Percentiles rank a stretch among this genome's conserved stretches.
Conservation (phyloP, 2,888 invertebrate genomes). For the Pseudeuparius sepicola region DNA sequence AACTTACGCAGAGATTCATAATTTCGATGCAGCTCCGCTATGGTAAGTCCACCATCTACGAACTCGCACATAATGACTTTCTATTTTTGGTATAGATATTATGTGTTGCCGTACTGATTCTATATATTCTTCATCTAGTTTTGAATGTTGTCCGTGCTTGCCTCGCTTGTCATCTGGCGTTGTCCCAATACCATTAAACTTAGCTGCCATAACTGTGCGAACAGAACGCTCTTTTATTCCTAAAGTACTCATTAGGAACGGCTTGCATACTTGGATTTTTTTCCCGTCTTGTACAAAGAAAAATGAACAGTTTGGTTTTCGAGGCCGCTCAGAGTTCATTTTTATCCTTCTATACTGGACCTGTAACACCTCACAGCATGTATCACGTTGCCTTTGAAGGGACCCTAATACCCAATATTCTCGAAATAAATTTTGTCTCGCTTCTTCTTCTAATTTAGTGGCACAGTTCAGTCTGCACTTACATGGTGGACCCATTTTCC, state of each 20-base stretch:
- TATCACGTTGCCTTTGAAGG: conserved; percentile 10
- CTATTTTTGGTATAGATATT: conserved; percentile 6
- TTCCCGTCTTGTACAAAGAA: too few species aligned
- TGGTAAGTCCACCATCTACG: conserved; percentile 6
- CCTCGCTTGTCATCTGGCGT: conserved; percentile 5
- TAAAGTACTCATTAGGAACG: conserved; percentile 1
- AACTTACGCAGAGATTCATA: too few species aligned
- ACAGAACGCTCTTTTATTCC: conserved; percentile 5
- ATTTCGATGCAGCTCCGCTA: too few species aligned
- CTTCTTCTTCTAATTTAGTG: conserved; percentile 5
- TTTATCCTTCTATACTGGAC: too few species aligned
- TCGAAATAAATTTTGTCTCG: conserved; percentile 6
- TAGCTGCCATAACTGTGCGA: conserved; percentile 4
- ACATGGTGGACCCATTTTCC: conserved; percentile 9
- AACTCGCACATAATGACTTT: conserved; percentile 5
- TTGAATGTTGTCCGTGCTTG: conserved; percentile 1
- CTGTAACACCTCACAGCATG: conserved; percentile 9
- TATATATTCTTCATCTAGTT: conserved; percentile 4
- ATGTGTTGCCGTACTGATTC: conserved; percentile 4
- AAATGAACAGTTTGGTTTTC: too few species aligned
- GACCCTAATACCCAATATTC: conserved; percentile 7
- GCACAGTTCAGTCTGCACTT: conserved; percentile 9
- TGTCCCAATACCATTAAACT: conserved; percentile 5
- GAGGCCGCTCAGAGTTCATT: too few species aligned
- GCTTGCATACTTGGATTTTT: background rate